phyloP scores from a whole-genome alignment of 92 coral and sea anemone species.

The Epizoanthus illoricatus region DNA sequence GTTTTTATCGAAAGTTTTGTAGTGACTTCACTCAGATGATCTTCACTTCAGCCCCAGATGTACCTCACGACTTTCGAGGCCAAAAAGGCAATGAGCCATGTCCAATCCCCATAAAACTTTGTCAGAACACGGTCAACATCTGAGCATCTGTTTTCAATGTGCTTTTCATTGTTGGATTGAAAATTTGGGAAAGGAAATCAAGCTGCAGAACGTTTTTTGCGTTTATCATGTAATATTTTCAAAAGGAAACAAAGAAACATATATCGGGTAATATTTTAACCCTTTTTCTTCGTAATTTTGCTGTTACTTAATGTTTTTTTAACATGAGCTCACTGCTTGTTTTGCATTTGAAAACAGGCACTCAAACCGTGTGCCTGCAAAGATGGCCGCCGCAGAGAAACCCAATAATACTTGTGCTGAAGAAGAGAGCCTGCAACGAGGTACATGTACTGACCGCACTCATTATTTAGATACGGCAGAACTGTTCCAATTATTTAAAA shows the following conservation, averaged over 20 bases:
- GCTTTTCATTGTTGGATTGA: neutral
- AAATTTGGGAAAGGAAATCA: neutral
- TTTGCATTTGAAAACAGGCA: constrained; percentile 9
- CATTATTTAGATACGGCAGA: constrained; percentile 5
- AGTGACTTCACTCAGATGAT: neutral
- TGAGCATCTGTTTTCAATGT: constrained; percentile 18
- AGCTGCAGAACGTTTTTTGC: neutral
- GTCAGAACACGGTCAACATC: constrained; percentile 24
- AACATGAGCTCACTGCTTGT: constrained; percentile 5
- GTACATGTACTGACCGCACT: constrained; percentile 11
- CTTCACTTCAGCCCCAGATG: too few relatives aligned
- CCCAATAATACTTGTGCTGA: neutral
- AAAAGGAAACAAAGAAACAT: constrained; percentile 1
- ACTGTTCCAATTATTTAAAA: constrained; percentile 6
- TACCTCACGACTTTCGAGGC: constrained; percentile 21
- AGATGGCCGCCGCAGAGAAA: neutral
- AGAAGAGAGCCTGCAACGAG: neutral
- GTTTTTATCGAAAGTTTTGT: neutral
- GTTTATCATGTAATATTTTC: neutral
- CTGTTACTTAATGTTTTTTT: neutral
- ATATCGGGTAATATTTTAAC: constrained; percentile 10
- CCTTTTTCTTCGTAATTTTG: neutral
- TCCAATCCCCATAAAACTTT: constrained; percentile 11
- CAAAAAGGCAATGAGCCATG: constrained; percentile 28
- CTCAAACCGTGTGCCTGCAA: neutral